A percentile compares a stretch with the other conserved stretches of the same genome.
These are phyloP conservation scores for Geotrypetes seraphini DNA, from an alignment of 2,797 vertebrate species.

Conservation along the genomic window DNA sequence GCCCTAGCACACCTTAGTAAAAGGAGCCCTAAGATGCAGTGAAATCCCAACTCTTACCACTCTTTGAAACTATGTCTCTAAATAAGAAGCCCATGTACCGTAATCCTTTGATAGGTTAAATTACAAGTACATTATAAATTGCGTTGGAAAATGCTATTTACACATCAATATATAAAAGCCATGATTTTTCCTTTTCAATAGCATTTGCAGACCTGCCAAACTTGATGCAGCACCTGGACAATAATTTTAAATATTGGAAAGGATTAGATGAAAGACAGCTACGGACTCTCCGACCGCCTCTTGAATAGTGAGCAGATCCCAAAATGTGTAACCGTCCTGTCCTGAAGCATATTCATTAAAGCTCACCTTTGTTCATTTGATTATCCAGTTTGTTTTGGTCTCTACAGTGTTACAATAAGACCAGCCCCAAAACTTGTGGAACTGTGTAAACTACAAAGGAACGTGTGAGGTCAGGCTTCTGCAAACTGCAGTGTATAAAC, in stretches of 20 bases:
- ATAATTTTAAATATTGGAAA: slow-evolving; percentile 98
- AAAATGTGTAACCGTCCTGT: too few relatives aligned
- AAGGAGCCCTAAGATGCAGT: too few relatives aligned
- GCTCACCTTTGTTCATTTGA: slow-evolving; percentile 18
- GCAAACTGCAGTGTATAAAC: slow-evolving; percentile 3
- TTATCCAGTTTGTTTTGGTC: slow-evolving; percentile 43
- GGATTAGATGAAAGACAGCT: slow-evolving; percentile 80
- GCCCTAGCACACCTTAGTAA: too few relatives aligned
- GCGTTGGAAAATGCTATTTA: too few relatives aligned
- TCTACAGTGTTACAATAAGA: slow-evolving; percentile 49
- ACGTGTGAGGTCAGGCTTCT: slow-evolving; percentile 20
- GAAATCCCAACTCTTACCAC: too few relatives aligned
- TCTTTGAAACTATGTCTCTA: too few relatives aligned
- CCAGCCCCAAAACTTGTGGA: slow-evolving; percentile 24
- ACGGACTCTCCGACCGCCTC: slow-evolving; percentile 76
- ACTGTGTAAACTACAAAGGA: slow-evolving; percentile 18
- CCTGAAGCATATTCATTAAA: slow-evolving; percentile 17
- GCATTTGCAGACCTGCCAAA: slow-evolving; percentile 91
- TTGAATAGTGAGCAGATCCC: slow-evolving; percentile 51
- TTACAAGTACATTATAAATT: too few relatives aligned
- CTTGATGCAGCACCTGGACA: slow-evolving; percentile 91
- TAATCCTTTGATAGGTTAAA: too few relatives aligned
- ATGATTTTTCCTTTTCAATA: slow-evolving; percentile 38
- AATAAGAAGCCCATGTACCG: too few relatives aligned
- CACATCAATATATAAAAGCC: too few relatives aligned